These are phyloP conservation scores for Papilio machaon DNA, from an alignment of 1,140 invertebrate genomes.

Conservation along the genomic window DNA sequence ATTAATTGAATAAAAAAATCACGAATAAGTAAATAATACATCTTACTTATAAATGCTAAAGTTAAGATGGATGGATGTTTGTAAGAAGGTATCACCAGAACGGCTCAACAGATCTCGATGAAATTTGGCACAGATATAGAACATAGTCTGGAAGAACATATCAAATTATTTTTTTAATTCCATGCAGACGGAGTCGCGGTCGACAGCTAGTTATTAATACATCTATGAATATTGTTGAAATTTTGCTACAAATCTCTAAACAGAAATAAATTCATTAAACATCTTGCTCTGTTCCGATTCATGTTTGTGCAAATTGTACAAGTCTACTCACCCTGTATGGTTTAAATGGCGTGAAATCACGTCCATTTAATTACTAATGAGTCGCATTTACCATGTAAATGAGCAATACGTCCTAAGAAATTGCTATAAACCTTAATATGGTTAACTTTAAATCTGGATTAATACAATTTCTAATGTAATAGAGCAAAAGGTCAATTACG, in stretches of 20 bases:
- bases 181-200: too few relatives aligned
- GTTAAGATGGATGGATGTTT: too few relatives aligned
- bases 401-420: background rate
- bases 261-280: conserved; percentile 25
- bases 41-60: too few relatives aligned
- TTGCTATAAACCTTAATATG: conserved; percentile 15
- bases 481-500: conserved; percentile 39
- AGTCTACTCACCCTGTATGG: conserved; percentile 31
- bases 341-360: conserved; percentile 30
- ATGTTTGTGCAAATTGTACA: conserved; percentile 20
- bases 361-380: conserved; percentile 33
- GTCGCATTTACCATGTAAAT: conserved; percentile 35
- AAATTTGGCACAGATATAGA: too few relatives aligned
- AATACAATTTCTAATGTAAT: conserved; percentile 43
- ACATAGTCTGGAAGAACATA: too few relatives aligned
- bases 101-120: too few relatives aligned
- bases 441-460: conserved; percentile 32
- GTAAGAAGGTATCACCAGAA: too few relatives aligned
- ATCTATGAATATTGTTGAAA: too few relatives aligned
- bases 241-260: conserved; percentile 8
- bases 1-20: too few relatives aligned
- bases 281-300: conserved; percentile 23
- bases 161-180: too few relatives aligned
- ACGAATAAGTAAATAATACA: background rate
- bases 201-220: too few relatives aligned